Percentiles rank a stretch among this genome's conserved stretches.
phyloP scores from a whole-genome alignment of 2,113 vertebrate species.

The Asarcornis scutulata region DNA sequence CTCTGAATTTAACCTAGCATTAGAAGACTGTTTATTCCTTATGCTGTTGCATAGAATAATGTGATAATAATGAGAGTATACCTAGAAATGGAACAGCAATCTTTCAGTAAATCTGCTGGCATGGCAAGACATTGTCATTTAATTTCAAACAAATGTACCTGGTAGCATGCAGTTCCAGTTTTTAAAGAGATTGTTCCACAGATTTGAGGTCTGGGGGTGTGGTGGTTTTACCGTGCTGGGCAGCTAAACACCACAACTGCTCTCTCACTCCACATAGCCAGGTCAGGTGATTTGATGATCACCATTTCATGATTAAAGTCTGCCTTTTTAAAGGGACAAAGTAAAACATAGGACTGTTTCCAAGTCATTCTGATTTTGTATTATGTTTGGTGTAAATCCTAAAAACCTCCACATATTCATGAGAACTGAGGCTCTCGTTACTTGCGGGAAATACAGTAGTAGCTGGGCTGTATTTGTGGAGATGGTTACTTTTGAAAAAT shows the following conservation, averaged over 20 bases:
- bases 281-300: neutral
- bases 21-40: slow-evolving; percentile 22
- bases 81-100: slow-evolving; percentile 12
- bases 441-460: neutral
- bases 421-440: neutral
- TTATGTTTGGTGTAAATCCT: neutral
- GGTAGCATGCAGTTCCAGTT: neutral
- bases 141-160: slow-evolving; percentile 4
- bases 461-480: neutral
- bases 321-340: neutral
- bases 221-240: too few relatives aligned
- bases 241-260: too few relatives aligned
- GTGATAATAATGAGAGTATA: neutral
- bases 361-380: neutral
- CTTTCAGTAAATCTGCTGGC: slow-evolving; percentile 25
- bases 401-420: neutral
- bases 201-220: neutral
- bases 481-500: neutral
- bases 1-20: slow-evolving; percentile 7
- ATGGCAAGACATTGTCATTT: neutral
- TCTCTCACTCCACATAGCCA: too few relatives aligned
- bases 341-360: neutral
- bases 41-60: neutral
- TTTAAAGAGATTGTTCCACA: neutral
- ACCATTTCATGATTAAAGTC: neutral